phyloP scores from a whole-genome alignment of 2,888 invertebrate genomes.

The Chelonus formosanus region DNA sequence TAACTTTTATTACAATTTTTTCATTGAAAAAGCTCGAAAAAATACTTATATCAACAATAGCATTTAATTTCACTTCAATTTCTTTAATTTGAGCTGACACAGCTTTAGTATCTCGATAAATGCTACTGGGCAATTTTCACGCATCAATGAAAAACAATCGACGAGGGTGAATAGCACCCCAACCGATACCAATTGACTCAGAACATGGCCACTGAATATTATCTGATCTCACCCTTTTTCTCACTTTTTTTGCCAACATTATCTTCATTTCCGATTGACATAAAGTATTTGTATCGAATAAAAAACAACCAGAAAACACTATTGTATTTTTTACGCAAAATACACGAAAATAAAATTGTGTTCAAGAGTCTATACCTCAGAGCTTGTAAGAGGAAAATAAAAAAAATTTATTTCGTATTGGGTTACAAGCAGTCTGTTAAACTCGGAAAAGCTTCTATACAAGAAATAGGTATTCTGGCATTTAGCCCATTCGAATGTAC shows the following conservation, averaged over 20 bases:
- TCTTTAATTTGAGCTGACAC: conserved; percentile 5
- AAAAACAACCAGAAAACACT: too few species aligned
- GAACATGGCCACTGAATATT: conserved; percentile 20
- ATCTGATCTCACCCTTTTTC: conserved; percentile 16
- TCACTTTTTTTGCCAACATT: neutral
- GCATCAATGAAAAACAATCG: conserved; percentile 27
- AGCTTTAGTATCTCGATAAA: conserved; percentile 14
- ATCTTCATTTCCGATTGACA: neutral
- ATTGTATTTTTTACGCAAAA: too few species aligned
- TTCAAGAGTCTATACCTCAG: too few species aligned
- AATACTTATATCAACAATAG: conserved; percentile 1
- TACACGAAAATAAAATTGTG: too few species aligned
- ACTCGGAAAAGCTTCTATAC: conserved; percentile 16
- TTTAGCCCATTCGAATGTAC: conserved; percentile 30
- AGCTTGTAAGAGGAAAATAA: neutral
- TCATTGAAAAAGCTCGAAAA: too few species aligned
- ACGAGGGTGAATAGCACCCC: conserved; percentile 18
- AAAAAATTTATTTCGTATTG: neutral
- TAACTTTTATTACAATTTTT: too few species aligned
- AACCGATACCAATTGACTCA: conserved; percentile 15
- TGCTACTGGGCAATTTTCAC: conserved; percentile 16
- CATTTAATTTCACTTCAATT: conserved; percentile 1
- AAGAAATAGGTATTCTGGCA: conserved; percentile 38
- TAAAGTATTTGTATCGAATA: too few species aligned
- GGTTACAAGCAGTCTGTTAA: conserved; percentile 10